Base-by-base conservation (phyloP, 2,888 invertebrate species). In the Argyresthia albistria region DNA sequence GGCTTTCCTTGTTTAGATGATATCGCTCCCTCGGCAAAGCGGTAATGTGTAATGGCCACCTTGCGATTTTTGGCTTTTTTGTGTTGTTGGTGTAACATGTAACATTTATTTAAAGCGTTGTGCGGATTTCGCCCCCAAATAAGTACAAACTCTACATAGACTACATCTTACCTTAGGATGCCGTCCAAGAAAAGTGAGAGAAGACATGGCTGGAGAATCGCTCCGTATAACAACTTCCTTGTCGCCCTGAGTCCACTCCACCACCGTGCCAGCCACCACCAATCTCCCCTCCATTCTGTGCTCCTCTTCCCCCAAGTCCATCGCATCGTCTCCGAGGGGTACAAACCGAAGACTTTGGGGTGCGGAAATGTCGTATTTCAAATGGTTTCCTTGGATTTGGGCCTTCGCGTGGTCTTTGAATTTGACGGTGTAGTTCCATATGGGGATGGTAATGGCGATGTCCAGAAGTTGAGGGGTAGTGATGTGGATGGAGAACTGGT, bases 271-370 rank as follows among this genome's bases (percentile, higher is more conserved):
- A 0, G 80, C 80, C 0, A 78, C 78, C 6, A 81, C 81, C 14
- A 72, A 74, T 45, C 69, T 67, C 1, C 87, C 87, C 55, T 81
- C 80, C 64, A 69, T 74, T 1, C 70, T 69, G 45, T 60, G 69
- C 11, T 65, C 67, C 1, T 66, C 74, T 55, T 84, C 84, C 56
- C 47, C 47, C 45, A 82, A 77, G 57, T 84, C 80, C 58, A 82
- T 80, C 4, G 84, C 74, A 47, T 83, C 76, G 56, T 70, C 82
- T 56, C 84, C 79, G 11, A 86, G 74, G 59, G 86, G 80, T 39
- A 86, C 67, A 25, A 87, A 84, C 57, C 80, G 81, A n/a, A 86
- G 59, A 55, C 84, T 87, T 59, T 83, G 81, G 1, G 86, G 86
- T 25, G 80, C 79, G 50, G 70, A 77, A 0, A 80, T 79, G 43